Conservation (phyloP, 2,797 vertebrate species). For the Microtus californicus region DNA sequence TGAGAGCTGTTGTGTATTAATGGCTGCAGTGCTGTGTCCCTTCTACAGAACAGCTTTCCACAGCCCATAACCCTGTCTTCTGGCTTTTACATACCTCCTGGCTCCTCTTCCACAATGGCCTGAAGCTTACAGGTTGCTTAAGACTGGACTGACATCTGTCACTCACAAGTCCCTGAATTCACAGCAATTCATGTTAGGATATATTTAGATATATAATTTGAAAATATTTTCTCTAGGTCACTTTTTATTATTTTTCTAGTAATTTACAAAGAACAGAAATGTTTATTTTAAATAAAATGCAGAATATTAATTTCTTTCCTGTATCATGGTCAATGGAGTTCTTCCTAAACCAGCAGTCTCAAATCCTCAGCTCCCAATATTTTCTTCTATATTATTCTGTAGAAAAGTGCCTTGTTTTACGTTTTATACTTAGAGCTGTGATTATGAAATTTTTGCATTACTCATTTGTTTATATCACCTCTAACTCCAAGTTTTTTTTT, state of each 20-base stretch:
- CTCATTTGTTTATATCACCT: not conserved
- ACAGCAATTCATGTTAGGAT: not conserved
- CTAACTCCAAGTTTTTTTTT: not conserved
- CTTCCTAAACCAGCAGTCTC: not conserved
- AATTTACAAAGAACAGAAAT: not conserved
- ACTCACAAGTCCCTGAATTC: not conserved
- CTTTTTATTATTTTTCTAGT: not conserved
- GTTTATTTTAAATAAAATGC: not conserved
- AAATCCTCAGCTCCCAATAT: not conserved
- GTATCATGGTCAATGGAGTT: not conserved
- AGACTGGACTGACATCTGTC: too few species aligned
- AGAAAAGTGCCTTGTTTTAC: not conserved
- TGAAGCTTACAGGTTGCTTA: not conserved
- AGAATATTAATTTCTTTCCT: not conserved
- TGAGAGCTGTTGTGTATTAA: not conserved
- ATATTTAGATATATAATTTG: not conserved
- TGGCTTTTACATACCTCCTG: not conserved
- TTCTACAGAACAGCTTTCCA: not conserved
- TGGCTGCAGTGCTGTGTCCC: not conserved
- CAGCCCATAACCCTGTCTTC: not conserved
- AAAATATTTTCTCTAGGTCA: constrained; percentile 10
- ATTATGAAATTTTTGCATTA: not conserved
- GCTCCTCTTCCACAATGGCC: too few species aligned
- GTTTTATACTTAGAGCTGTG: not conserved
- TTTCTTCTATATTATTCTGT: not conserved